Evolutionary conservation across 2,113 vertebrate species (phyloP), one percentile per base, ranked within the genome.

Genomic region (Chauna torquata): DNA sequence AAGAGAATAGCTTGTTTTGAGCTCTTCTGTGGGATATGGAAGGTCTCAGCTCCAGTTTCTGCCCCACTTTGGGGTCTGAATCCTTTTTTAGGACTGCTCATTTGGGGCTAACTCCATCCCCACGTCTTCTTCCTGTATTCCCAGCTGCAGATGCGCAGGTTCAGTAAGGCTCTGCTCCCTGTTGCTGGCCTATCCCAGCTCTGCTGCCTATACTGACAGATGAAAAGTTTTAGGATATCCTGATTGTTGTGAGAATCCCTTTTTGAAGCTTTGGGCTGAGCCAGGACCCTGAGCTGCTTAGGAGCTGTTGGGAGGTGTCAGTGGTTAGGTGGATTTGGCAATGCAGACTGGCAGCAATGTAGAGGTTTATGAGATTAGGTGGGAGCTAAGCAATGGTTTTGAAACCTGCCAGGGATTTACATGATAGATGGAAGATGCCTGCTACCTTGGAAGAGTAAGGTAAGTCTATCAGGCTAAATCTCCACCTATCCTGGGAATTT

Each of bases 341-440:
- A 58, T 25, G 32, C 49, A 72, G 65, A 50, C 38, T 38, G 34
- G 42, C 50, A 68, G n/a, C 50, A 68, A 13, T 22, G 36, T 14
- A 82, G 36, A 85, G 12, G 17, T 92, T 94, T 82, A 59, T 49
- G 61, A 90, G 62, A 90, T 87, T 70, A 94, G 34, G 27, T 84
- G 55, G 28, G 32, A 83, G 22, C 38, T 91, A 86, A 78, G 50
- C 16, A 74, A 71, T 47, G 42, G 62, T 87, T 96, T 87, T 72
- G 66, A 91, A 57, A 57, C 11, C 8, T 91, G 34, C 16, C 49
- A 82, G 74, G 34, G 70, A 77, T 91, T 72, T 87, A 28, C 34
- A 11, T 76, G 58, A 69, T 69, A 69, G 57, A 61, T 72, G 27
- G 36, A 69, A 65, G 17, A 8, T 57, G 9, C 9, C 16, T 47